Percentiles rank a stretch among this genome's conserved stretches.
Conservation (phyloP, 2,797 vertebrate species). For the Acrossocheilus wenchowensis region DNA sequence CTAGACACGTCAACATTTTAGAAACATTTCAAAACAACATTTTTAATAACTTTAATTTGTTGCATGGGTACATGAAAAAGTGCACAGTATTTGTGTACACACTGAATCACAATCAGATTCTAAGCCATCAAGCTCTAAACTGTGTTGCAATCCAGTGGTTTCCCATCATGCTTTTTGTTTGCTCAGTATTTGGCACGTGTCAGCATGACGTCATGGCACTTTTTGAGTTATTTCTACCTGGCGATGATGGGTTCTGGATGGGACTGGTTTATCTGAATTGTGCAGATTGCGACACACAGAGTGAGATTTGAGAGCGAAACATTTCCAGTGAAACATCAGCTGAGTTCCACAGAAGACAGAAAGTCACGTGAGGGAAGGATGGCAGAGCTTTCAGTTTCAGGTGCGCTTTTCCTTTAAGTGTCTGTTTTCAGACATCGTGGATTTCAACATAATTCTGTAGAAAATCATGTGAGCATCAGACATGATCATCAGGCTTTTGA, state of each 20-base stretch:
- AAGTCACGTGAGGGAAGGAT: background rate
- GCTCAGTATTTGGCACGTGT: background rate
- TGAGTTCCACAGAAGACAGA: background rate
- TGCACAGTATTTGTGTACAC: no score
- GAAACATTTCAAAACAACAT: no score
- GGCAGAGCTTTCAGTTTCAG: background rate
- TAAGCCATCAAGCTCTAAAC: background rate
- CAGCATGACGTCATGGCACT: background rate
- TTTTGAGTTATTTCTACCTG: background rate
- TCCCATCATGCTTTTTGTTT: background rate
- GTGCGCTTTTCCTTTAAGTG: background rate
- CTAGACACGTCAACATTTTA: no score
- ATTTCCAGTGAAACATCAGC: background rate
- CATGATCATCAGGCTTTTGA: no score
- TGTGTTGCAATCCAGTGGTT: background rate
- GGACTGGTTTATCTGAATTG: background rate
- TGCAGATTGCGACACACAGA: background rate
- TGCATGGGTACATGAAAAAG: no score
- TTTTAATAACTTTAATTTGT: no score
- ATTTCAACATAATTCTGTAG: background rate
- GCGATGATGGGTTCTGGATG: background rate
- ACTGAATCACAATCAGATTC: background rate
- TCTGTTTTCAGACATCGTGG: background rate
- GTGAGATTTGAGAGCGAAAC: background rate
- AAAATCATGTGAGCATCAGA: background rate